Conservation (phyloP, 35 echinoderm and acorn worm species). For the Eucidaris tribuloides region DNA sequence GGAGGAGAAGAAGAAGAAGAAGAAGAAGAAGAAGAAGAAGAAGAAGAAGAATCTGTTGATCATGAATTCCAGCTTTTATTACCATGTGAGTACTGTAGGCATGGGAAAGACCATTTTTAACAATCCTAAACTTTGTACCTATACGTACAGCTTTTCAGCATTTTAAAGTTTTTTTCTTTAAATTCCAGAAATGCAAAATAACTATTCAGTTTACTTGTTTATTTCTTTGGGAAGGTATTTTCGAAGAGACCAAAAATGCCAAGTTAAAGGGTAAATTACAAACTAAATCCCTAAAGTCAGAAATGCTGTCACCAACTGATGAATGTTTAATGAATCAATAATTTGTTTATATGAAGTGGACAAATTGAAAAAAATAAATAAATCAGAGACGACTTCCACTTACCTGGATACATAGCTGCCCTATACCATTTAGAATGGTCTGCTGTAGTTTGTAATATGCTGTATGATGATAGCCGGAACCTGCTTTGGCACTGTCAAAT, state of each 20-base stretch:
- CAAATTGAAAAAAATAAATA: not conserved
- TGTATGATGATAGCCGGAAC: slow-evolving; percentile 54
- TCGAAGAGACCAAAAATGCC: too few species aligned
- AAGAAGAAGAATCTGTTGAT: too few species aligned
- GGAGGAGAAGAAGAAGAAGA: too few species aligned
- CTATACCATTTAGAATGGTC: slow-evolving; percentile 34
- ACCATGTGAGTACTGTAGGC: not conserved
- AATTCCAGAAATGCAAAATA: not conserved
- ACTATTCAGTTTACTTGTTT: not conserved
- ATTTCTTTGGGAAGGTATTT: not conserved
- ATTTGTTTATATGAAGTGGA: not conserved
- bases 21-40: too few species aligned
- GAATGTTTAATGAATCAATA: not conserved
- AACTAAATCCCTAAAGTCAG: too few species aligned
- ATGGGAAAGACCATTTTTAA: not conserved
- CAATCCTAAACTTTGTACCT: not conserved
- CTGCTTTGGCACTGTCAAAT: slow-evolving; percentile 19
- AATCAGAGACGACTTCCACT: not conserved
- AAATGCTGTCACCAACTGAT: not conserved
- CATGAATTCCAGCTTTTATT: too few species aligned
- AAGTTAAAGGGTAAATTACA: too few species aligned
- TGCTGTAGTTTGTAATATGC: slow-evolving; percentile 44
- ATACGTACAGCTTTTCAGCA: not conserved
- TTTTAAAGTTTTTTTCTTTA: not conserved
- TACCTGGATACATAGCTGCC: slow-evolving; percentile 37